Percentiles rank a stretch among this genome's conserved stretches.
Conservation (phyloP, 2,113 vertebrate genomes). For the Echinops telfairi region DNA sequence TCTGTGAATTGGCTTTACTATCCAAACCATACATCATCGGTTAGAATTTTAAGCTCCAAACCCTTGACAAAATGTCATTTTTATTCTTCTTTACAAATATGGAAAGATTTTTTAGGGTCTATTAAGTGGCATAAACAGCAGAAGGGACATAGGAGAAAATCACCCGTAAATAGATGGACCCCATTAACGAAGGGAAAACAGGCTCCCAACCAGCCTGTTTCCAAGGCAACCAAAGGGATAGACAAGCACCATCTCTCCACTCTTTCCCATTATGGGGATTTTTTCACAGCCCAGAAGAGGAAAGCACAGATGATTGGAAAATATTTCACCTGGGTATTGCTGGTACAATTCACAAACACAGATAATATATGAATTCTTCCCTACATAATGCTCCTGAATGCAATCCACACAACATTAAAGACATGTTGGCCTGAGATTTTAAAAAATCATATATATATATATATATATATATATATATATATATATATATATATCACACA, state of each 20-base stretch:
- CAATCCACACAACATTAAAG: slow-evolving; percentile 57
- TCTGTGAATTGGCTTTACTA: neutral
- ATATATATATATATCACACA: too few relatives aligned
- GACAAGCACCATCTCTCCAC: slow-evolving; percentile 83
- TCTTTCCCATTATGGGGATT: slow-evolving; percentile 78
- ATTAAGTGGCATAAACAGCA: slow-evolving; percentile 72
- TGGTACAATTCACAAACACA: slow-evolving; percentile 61
- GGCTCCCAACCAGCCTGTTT: slow-evolving; percentile 86
- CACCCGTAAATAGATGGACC: slow-evolving; percentile 81
- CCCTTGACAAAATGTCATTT: slow-evolving; percentile 75
- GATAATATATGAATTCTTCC: slow-evolving; percentile 60
- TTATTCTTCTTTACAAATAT: slow-evolving; percentile 65
- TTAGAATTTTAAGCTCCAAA: slow-evolving; percentile 65
- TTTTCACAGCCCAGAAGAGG: slow-evolving; percentile 76
- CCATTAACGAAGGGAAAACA: slow-evolving; percentile 84
- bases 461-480: too few relatives aligned
- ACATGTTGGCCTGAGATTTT: slow-evolving; percentile 15
- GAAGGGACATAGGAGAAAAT: slow-evolving; percentile 79
- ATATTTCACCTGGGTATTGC: slow-evolving; percentile 70
- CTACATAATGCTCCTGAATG: neutral
- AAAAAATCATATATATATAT: rapidly evolving
- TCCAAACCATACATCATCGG: slow-evolving; percentile 18
- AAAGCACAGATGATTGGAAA: slow-evolving; percentile 68
- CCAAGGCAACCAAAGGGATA: slow-evolving; percentile 86
- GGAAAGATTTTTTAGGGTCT: slow-evolving; percentile 67